Conservation (phyloP, 2,888 invertebrate species). For the Harpalus rufipes region DNA sequence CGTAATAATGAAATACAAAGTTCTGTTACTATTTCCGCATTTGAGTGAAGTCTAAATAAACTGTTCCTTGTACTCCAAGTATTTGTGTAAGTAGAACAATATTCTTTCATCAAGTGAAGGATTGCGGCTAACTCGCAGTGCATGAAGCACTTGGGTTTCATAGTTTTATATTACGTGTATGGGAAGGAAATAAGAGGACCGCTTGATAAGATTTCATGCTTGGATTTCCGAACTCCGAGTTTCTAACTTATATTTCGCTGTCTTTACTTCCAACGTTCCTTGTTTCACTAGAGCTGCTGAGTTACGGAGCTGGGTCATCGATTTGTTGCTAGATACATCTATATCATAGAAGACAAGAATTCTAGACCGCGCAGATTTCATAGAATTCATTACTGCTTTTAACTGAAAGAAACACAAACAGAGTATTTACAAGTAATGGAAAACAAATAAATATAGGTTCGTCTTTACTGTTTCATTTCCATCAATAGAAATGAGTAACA, state of each 20-base stretch:
- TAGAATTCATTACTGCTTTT: no score
- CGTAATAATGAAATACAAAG: no score
- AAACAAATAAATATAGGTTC: no score
- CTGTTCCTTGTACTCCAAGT: not conserved
- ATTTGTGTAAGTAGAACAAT: conserved; percentile 30
- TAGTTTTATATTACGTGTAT: conserved; percentile 61
- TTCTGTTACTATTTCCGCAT: no score
- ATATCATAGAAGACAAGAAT: not conserved
- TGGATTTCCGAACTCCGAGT: conserved; percentile 53
- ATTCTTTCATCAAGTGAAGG: conserved; percentile 46
- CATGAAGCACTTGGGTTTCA: conserved; percentile 61
- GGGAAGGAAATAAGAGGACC: conserved; percentile 53
- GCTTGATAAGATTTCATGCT: conserved; percentile 64
- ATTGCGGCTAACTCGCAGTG: not conserved
- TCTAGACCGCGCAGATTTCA: no score
- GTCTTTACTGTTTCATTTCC: no score
- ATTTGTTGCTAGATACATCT: conserved; percentile 17
- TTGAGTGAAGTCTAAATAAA: no score
- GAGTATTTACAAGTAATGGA: no score
- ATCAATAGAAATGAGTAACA: no score
- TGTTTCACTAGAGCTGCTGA: not conserved
- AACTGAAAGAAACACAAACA: no score
- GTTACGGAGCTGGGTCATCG: conserved; percentile 30
- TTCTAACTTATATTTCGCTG: conserved; percentile 51
- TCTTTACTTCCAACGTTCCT: conserved; percentile 37